Evolutionary conservation across 2,888 invertebrate species (phyloP).

Genomic region (Punctoribates punctum): DNA sequence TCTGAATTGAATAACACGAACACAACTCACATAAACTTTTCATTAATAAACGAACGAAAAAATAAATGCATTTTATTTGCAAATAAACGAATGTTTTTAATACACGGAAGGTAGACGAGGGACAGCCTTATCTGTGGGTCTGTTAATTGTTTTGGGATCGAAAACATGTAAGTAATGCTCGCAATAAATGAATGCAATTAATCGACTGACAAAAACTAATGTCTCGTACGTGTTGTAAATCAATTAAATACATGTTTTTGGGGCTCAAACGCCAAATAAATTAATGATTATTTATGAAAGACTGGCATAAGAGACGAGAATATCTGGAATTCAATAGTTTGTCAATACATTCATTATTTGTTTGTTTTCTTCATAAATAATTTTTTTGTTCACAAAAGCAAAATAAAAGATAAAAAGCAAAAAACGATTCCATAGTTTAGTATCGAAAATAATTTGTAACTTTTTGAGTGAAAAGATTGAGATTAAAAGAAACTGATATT

Average conservation of each 20-base stretch:
- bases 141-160: background rate
- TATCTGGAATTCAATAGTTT: background rate
- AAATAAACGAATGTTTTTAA: slow-evolving; percentile 10
- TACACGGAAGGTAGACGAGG: background rate
- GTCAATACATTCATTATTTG: background rate
- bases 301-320: background rate
- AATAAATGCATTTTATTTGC: slow-evolving; percentile 25
- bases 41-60: background rate
- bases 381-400: background rate
- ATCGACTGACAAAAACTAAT: slow-evolving; percentile 12
- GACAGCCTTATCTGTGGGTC: background rate
- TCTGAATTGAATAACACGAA: background rate
- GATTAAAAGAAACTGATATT: slow-evolving; percentile 13
- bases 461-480: background rate
- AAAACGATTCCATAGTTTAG: background rate
- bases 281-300: slow-evolving; percentile 24
- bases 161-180: background rate
- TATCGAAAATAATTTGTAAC: slow-evolving; percentile 2
- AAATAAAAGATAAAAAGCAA: background rate
- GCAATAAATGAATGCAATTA: slow-evolving; percentile 18
- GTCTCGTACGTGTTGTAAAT: slow-evolving; percentile 2
- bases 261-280: background rate
- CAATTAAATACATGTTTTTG: slow-evolving; percentile 15
- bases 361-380: slow-evolving; percentile 1
- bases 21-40: background rate